phyloP scores from a whole-genome alignment of 2,797 vertebrate genomes.

The Peromyscus eremicus region DNA sequence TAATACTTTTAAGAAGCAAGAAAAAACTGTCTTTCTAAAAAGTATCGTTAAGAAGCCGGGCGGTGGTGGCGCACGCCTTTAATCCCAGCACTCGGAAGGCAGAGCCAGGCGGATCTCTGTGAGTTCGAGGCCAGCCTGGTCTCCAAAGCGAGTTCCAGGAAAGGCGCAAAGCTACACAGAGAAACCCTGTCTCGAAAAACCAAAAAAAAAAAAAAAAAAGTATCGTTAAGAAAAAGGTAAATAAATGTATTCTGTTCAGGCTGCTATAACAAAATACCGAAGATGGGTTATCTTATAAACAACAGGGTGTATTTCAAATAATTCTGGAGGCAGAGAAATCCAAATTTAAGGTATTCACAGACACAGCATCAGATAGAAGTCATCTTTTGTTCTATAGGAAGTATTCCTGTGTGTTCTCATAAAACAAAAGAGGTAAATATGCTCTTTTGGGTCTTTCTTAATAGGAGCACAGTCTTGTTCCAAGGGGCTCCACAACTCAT shows the following conservation, averaged over 20 bases:
- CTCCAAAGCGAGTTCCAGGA: too few relatives aligned
- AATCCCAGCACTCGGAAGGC: too few relatives aligned
- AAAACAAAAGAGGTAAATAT: background rate
- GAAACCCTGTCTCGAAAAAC: too few relatives aligned
- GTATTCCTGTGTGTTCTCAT: background rate
- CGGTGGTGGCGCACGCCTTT: too few relatives aligned
- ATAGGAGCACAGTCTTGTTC: background rate
- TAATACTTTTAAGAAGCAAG: constrained; percentile 1
- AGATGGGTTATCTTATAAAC: background rate
- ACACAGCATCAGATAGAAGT: background rate
- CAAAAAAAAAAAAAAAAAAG: too few relatives aligned
- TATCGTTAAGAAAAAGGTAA: background rate
- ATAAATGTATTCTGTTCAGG: background rate
- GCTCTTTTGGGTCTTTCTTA: background rate
- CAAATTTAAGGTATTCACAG: background rate
- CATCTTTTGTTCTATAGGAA: background rate
- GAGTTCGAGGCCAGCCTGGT: too few relatives aligned
- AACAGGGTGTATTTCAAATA: background rate
- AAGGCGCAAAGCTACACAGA: too few relatives aligned
- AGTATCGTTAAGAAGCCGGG: background rate
- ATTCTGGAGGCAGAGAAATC: background rate
- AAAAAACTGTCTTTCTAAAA: constrained; percentile 51
- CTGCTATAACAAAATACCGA: background rate
- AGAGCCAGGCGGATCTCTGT: too few relatives aligned
- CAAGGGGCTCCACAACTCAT: background rate